Evolutionary conservation across 2,888 invertebrate genomes (phyloP), one percentile per base, ranked within the genome.

Genomic region (Ophion ventricosus): DNA sequence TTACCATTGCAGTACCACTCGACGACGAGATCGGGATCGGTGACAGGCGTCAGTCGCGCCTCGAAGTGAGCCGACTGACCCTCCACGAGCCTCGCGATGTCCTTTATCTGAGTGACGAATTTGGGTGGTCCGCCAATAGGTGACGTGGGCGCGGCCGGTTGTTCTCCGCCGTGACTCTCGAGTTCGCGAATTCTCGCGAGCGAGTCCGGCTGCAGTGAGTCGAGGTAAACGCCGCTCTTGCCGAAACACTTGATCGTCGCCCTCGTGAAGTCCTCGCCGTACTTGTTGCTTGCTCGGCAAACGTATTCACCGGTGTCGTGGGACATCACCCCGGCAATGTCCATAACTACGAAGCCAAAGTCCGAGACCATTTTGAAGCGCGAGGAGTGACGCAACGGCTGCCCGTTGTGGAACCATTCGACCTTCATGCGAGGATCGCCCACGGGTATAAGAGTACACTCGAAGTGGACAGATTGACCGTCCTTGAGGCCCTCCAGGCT

Each of bases 361-460:
- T 99, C 99, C 66, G 98, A 98, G 0, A 99, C 97, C 85, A 97
- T 97, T 94, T 98, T 98, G 90, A 98, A 98, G 86, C 99, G 95
- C 26, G 97, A 97, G 2, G 98, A 97, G 91, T 98, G 97, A 80
- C 97, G 95, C 87, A 99, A 94, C 0, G 98, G 97, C 90, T 97
- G 95, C 5, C 98, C 98, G 92, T 99, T 98, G 91, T 98, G 98
- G 94, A 97, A 99, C 99, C 99, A 99, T 94, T 99, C 99, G 29
- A 98, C 98, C 92, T 97, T 97, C 94, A 99, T 96, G 63, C 97
- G 96, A 2, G 98, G 98, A 94, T 99, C 99, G 86, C 98, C 98
- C 8, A 98, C 97, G 2, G 99, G 99, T 23, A 98, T 96, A 69
- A 99, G 95, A 2, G 98, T 98, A 91, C 98, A 98, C 94, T 99